Evolutionary conservation across 2,797 vertebrate genomes (phyloP).

Genomic region (Sphenopsis melanotis): DNA sequence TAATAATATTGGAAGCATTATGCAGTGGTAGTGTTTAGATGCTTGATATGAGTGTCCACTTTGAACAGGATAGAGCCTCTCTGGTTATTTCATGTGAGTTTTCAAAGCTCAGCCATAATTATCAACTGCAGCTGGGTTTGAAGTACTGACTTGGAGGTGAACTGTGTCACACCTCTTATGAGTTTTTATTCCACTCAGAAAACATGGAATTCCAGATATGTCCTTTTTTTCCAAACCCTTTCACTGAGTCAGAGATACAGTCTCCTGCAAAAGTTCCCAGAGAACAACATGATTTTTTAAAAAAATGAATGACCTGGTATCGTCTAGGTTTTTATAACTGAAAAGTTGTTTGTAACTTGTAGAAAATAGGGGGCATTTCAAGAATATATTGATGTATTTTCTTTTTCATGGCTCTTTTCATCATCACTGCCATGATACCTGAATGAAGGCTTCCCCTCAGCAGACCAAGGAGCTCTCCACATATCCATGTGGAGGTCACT

Average conservation of each 20-base stretch:
- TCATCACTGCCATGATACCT: not conserved
- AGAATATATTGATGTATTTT: not conserved
- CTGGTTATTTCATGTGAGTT: not conserved
- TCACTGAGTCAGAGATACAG: not conserved
- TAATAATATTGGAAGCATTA: not conserved
- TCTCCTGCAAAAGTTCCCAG: not conserved
- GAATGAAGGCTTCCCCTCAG: not conserved
- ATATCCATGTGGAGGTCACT: not conserved
- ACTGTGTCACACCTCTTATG: not conserved
- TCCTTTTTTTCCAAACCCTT: not conserved
- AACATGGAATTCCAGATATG: not conserved
- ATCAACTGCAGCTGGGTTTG: not conserved
- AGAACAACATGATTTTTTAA: accelerated
- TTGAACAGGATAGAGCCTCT: not conserved
- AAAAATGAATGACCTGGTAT: not conserved
- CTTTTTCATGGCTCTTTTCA: not conserved
- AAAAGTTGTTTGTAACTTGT: not conserved
- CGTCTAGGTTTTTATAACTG: not conserved
- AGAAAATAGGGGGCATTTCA: not conserved
- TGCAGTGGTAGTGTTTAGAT: not conserved
- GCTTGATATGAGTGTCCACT: not conserved
- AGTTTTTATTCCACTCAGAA: not conserved
- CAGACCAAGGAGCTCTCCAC: not conserved
- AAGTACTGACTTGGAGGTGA: not conserved
- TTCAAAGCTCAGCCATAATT: not conserved